A percentile compares a stretch with the other conserved stretches of the same genome.
phyloP scores from a whole-genome alignment of 1,140 invertebrate species.

The Pinna nobilis region DNA sequence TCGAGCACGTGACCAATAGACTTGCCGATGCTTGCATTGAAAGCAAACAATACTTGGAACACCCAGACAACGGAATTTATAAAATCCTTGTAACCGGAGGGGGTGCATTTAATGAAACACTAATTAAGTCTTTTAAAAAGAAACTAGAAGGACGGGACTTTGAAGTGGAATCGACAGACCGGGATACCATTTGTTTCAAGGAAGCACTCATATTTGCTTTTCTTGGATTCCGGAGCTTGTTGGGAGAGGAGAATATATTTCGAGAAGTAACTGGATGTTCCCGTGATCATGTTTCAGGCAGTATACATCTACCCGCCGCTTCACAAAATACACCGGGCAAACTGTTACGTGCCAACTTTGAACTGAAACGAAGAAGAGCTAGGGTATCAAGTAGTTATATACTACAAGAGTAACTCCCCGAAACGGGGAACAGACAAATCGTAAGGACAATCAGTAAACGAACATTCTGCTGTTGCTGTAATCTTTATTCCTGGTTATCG shows the following conservation, averaged over 20 bases:
- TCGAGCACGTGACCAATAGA: constrained; percentile 61
- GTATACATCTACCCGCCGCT: constrained; percentile 64
- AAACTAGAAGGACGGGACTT: constrained; percentile 50
- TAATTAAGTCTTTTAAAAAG: constrained; percentile 52
- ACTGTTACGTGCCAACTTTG: neutral
- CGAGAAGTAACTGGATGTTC: constrained; percentile 57
- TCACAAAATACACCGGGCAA: neutral
- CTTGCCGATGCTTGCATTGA: constrained; percentile 51
- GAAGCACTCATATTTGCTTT: constrained; percentile 69
- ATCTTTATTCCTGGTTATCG: no score
- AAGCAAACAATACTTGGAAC: neutral
- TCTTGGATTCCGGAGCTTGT: constrained; percentile 63
- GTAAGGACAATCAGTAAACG: no score
- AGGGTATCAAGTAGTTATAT: neutral
- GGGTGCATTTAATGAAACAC: constrained; percentile 61
- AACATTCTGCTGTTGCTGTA: no score
- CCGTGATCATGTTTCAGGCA: constrained; percentile 62
- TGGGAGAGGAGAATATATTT: constrained; percentile 63
- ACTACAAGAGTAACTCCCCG: no score
- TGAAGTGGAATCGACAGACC: constrained; percentile 56
- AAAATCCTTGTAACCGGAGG: constrained; percentile 69
- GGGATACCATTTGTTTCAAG: constrained; percentile 67
- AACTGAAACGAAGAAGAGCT: neutral
- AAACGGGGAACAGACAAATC: no score
- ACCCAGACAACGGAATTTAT: neutral